Evolutionary conservation across 2,797 vertebrate genomes (phyloP), one percentile per base, ranked within the genome.

Genomic region (Aphelocoma californica): DNA sequence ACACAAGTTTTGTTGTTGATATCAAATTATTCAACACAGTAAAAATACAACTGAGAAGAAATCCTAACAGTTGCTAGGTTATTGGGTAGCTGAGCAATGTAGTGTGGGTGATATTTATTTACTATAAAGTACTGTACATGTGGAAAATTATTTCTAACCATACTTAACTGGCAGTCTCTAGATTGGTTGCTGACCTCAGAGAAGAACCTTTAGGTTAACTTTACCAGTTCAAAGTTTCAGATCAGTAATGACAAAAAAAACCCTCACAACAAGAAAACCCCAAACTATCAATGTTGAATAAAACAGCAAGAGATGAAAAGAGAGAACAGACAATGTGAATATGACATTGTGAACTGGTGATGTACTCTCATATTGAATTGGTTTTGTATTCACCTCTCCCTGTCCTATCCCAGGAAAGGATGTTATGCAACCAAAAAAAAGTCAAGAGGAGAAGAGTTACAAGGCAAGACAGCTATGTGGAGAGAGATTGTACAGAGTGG

Each of bases 191-290:
- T 36, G 20, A 0, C 6, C 32, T 74, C 23, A 67, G 42, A 67
- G 36, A 67, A 60, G 17, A 64, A 36, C 32, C 6, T 34, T 85
- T 10, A 60, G 23, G 44, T 14, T 77, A 82, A 62, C 5, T 77
- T 36, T 15, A 66, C 6, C 20, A 14, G 5, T 45, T 66, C 24
- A 10, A 90, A 66, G 8, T 70, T 54, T 62, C 18, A 60, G 14
- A 14, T 66, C 56, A 56, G 10, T 51, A 80, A 60, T 11, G 4
- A 32, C 13, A 48, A 69, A 24, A 29, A 57, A 10, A 3, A 9
- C 40, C 1, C 17, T n/a, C 54, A 7, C 24, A 24, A 26, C 4
- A 56, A 38, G 12, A 20, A 13, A 6, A 2, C 0, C 2, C 23
- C 42, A 56, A 7, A 5, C 14, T 62, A 26, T 26, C 18, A 32